Evolutionary conservation across 2,113 vertebrate species (phyloP), one percentile per base, ranked within the genome.

Genomic region (Megalops atlanticus): DNA sequence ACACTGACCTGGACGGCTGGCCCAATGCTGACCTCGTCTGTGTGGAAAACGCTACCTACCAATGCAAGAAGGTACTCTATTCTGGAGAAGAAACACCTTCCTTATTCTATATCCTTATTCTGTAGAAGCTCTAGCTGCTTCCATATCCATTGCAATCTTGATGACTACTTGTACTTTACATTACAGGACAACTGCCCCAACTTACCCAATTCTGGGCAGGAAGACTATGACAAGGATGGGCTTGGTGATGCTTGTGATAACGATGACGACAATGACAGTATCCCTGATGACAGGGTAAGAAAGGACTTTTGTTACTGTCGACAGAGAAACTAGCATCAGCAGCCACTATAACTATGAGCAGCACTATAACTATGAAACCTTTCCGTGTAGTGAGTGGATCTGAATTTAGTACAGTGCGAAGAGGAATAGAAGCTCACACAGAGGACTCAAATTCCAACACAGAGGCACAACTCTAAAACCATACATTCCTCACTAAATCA

Each of bases 151-250:
- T 49, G 84, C 73, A 31, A n/a, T 27, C 24, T 24, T 64, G n/a
- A 64, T 52, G 27, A 49, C 18, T 40, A 74, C 80, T 24, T 35
- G 69, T 80, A 90, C 41, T 81, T 89, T 87, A 27, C 78, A 85
- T 86, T 90, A 77, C 81, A 99, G 98, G 98, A 99, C 89, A 99
- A 99, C 80, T 99, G 98, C 85, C 98, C 97, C 79, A 96, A 90
- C 85, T 95, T 99, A 81, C 98, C 98, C 83, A 99, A 99, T 91
- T 99, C 98, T 33, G 98, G 98, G 4, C 98, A 99, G 87, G 98
- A 99, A 92, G 98, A 99, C 90, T 95, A 99, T 4, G 98, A 99
- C 93, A 98, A 96, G 88, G 98, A 99, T 81, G 98, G 97, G 74
- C 92, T 94, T 43, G 98, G 98, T 18, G 98, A 99, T 87, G 98